phyloP scores from a whole-genome alignment of 2,797 vertebrate genomes.

The Crenichthys baileyi region DNA sequence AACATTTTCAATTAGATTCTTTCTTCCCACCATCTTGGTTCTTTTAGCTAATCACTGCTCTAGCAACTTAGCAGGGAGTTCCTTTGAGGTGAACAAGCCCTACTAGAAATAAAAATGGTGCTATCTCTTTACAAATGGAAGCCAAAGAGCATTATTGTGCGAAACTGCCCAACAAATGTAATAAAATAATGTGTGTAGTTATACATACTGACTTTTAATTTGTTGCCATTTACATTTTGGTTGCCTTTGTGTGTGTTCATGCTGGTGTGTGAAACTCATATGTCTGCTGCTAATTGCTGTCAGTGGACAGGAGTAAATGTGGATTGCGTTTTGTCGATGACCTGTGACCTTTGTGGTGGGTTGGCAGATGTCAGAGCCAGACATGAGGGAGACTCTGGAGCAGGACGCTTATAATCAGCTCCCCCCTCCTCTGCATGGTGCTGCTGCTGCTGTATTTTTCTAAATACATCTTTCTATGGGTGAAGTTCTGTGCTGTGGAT shows the following conservation, averaged over 20 bases:
- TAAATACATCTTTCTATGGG: conserved; percentile 36
- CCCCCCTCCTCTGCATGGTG: neutral
- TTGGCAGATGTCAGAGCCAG: conserved; percentile 67
- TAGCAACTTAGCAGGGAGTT: neutral
- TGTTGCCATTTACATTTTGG: neutral
- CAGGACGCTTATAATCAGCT: conserved; percentile 29
- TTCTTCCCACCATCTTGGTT: neutral
- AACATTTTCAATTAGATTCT: neutral
- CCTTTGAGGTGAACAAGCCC: neutral
- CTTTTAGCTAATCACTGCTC: neutral
- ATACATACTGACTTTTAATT: conserved; percentile 29
- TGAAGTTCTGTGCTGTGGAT: conserved; percentile 29
- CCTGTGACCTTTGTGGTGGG: conserved; percentile 56
- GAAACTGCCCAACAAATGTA: conserved; percentile 9
- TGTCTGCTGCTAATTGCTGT: conserved; percentile 44
- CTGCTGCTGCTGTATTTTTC: conserved; percentile 17
- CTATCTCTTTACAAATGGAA: neutral
- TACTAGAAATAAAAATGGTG: neutral
- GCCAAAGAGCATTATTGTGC: neutral
- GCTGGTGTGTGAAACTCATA: conserved; percentile 15
- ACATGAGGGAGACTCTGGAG: conserved; percentile 40
- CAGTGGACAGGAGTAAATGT: conserved; percentile 8
- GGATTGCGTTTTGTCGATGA: conserved; percentile 48
- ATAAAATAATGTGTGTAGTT: conserved; percentile 21
- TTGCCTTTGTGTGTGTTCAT: conserved; percentile 3